Evolutionary conservation across 2,888 invertebrate species (phyloP).

Genomic region (Sesia bembeciformis): DNA sequence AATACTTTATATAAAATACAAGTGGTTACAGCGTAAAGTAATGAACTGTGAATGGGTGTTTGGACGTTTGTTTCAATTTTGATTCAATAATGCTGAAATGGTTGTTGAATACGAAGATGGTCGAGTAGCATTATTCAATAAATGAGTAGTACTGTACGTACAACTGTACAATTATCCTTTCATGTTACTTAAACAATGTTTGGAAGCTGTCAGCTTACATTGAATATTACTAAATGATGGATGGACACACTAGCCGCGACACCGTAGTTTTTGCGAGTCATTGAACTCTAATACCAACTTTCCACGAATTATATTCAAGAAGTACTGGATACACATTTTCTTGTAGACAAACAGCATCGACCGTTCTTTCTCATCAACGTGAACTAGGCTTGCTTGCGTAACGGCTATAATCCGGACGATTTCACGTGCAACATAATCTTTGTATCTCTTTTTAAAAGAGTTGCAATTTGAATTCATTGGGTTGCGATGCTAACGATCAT

Average conservation of each 20-base stretch:
- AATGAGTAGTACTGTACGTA: no score
- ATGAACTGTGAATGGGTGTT: no score
- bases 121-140: no score
- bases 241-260: slow-evolving; percentile 6
- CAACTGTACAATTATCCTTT: no score
- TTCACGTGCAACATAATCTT: neutral
- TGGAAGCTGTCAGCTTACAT: no score
- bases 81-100: no score
- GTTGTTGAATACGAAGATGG: no score
- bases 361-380: slow-evolving; percentile 7
- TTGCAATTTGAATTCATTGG: neutral
- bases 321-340: slow-evolving; percentile 19
- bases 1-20: no score
- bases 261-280: slow-evolving; percentile 5
- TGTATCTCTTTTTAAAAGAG: neutral
- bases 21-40: no score
- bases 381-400: slow-evolving; percentile 5
- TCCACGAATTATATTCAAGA: slow-evolving; percentile 10
- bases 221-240: slow-evolving; percentile 1
- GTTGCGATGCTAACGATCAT: neutral
- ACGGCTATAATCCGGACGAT: neutral
- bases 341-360: slow-evolving; percentile 12
- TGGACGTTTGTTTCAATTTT: no score
- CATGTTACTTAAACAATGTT: no score
- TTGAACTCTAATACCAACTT: slow-evolving; percentile 6